A percentile compares a stretch with the other conserved stretches of the same genome.
These are phyloP conservation scores for Tuberolachnus salignus DNA, from an alignment of 2,888 invertebrate genomes.

Conservation along the genomic window DNA sequence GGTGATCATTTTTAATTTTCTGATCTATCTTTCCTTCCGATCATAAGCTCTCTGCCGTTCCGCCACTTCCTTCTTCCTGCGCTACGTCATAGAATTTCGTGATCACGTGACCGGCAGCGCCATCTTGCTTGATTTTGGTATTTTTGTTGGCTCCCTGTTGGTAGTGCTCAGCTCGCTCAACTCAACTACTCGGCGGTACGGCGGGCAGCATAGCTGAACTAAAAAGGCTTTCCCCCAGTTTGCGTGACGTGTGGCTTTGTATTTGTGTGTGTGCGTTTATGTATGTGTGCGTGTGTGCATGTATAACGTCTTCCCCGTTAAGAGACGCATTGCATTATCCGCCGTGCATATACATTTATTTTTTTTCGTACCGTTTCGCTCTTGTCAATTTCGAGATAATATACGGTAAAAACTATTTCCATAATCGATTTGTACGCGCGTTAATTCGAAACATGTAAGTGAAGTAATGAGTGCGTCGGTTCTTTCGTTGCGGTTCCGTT, in stretches of 20 bases:
- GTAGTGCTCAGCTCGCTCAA: slow-evolving; percentile 63
- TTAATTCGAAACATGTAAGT: slow-evolving; percentile 31
- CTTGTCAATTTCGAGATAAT: not conserved
- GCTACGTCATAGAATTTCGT: slow-evolving; percentile 60
- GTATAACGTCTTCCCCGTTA: slow-evolving; percentile 47
- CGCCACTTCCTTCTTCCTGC: slow-evolving; percentile 57
- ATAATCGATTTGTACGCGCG: slow-evolving; percentile 25
- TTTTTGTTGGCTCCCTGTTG: slow-evolving; percentile 66
- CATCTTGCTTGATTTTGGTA: slow-evolving; percentile 65
- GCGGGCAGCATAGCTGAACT: slow-evolving; percentile 58
- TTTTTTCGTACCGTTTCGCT: slow-evolving; percentile 14
- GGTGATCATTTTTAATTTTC: slow-evolving; percentile 29
- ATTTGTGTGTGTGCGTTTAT: slow-evolving; percentile 6
- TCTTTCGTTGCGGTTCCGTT: slow-evolving; percentile 22
- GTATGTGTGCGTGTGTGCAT: not conserved
- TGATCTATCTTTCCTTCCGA: slow-evolving; percentile 39
- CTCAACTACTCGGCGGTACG: slow-evolving; percentile 61
- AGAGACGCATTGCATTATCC: slow-evolving; percentile 12
- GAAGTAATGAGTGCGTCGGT: slow-evolving; percentile 43
- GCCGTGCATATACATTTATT: slow-evolving; percentile 8
- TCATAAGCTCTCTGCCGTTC: not conserved
- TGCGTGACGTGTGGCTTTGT: slow-evolving; percentile 58
- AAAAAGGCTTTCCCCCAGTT: slow-evolving; percentile 55
- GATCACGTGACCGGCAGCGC: slow-evolving; percentile 69
- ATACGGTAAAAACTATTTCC: slow-evolving; percentile 5